phyloP scores from a whole-genome alignment of 2,113 vertebrate genomes.

The Hippocampus barbouri region DNA sequence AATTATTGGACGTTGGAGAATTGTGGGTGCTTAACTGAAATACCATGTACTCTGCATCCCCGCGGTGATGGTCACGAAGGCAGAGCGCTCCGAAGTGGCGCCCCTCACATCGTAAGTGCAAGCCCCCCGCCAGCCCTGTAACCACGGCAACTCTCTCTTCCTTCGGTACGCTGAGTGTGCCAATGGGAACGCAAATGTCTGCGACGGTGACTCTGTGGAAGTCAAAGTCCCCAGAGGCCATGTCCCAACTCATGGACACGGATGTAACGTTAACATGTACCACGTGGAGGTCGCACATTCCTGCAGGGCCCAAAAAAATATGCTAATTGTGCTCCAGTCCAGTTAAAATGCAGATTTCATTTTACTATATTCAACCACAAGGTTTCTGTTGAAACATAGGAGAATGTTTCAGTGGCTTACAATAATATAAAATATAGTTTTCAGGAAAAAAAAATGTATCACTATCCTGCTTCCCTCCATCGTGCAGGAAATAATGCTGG shows the following conservation, averaged over 20 bases:
- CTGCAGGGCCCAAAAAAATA: slow-evolving; percentile 69
- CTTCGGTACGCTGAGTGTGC: slow-evolving; percentile 58
- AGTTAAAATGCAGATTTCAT: not conserved
- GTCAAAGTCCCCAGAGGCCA: slow-evolving; percentile 72
- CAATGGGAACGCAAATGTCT: slow-evolving; percentile 61
- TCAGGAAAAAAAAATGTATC: too few species aligned
- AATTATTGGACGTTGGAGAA: slow-evolving; percentile 4
- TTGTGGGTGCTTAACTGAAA: not conserved
- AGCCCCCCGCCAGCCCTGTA: slow-evolving; percentile 67
- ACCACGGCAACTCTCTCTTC: slow-evolving; percentile 60
- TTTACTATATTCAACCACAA: not conserved
- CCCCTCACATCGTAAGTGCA: slow-evolving; percentile 77
- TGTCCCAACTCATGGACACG: slow-evolving; percentile 74
- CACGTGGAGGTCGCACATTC: slow-evolving; percentile 71
- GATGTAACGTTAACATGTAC: slow-evolving; percentile 71
- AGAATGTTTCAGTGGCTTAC: not conserved
- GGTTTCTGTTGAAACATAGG: not conserved
- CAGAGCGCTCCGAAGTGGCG: slow-evolving; percentile 55
- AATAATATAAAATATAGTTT: not conserved
- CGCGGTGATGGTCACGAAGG: slow-evolving; percentile 68
- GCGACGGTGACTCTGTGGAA: slow-evolving; percentile 75
- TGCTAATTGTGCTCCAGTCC: not conserved
- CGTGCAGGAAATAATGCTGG: too few species aligned
- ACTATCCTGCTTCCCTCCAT: too few species aligned
- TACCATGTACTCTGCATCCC: slow-evolving; percentile 52